Evolutionary conservation across 1,140 invertebrate genomes (phyloP).

Genomic region (Drosophila watanabei): DNA sequence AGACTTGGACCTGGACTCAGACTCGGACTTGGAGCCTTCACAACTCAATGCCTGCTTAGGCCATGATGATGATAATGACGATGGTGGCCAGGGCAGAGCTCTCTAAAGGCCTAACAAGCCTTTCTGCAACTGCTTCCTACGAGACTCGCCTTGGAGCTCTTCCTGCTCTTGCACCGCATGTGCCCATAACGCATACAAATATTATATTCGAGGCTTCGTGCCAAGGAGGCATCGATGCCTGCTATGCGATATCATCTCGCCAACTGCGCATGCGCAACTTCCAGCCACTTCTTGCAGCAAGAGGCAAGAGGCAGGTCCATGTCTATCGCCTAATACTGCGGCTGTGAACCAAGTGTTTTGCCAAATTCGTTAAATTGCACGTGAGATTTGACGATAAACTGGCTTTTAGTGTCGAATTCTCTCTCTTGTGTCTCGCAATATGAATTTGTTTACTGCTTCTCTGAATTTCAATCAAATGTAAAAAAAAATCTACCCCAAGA

Average conservation of each 20-base stretch:
- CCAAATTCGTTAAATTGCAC: constrained; percentile 71
- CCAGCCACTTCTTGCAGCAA: constrained; percentile 8
- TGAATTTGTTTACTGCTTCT: background rate
- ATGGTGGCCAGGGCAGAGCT: constrained; percentile 9
- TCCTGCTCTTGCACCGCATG: constrained; percentile 8
- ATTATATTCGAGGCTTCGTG: constrained; percentile 75
- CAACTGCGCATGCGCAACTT: constrained; percentile 69
- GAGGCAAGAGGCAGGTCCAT: constrained; percentile 16
- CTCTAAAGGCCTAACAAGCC: constrained; percentile 65
- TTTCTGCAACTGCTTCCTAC: constrained; percentile 75
- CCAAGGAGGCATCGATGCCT: constrained; percentile 66
- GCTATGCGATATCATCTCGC: constrained; percentile 63
- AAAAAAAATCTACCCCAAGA: constrained; percentile 4
- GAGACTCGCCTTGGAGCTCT: background rate
- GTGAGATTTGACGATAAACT: constrained; percentile 63
- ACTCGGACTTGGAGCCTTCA: constrained; percentile 46
- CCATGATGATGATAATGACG: constrained; percentile 27
- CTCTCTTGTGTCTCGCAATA: constrained; percentile 27
- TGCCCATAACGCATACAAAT: constrained; percentile 74
- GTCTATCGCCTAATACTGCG: constrained; percentile 20
- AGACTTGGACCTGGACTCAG: background rate
- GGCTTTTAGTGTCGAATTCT: constrained; percentile 14
- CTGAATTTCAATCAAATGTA: background rate
- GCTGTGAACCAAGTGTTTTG: constrained; percentile 47
- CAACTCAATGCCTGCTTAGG: constrained; percentile 78